A percentile compares a stretch with the other conserved stretches of the same genome.
phyloP scores from a whole-genome alignment of 2,888 invertebrate species.

The Macrophya annulata region DNA sequence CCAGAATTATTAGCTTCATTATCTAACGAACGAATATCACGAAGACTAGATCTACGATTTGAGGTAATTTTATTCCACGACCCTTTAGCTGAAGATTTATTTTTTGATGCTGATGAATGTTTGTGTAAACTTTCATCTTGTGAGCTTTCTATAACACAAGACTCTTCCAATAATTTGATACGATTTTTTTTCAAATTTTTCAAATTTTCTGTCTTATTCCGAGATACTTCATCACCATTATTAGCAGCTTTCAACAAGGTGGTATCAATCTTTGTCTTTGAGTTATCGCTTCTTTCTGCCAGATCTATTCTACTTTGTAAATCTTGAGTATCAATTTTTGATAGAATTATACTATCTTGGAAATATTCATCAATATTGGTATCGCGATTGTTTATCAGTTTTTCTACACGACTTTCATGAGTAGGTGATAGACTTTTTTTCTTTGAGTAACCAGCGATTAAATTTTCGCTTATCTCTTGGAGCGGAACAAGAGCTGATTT shows the following conservation, averaged over 20 bases:
- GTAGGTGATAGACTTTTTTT: neutral
- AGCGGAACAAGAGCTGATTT: neutral
- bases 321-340: neutral
- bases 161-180: neutral
- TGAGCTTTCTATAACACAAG: constrained; percentile 8
- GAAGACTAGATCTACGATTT: neutral
- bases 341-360: constrained; percentile 41
- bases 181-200: neutral
- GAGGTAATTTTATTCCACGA: neutral
- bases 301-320: neutral
- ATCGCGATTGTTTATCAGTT: neutral
- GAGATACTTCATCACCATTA: neutral
- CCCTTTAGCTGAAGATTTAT: neutral
- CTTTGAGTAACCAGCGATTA: neutral
- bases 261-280: neutral
- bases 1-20: neutral
- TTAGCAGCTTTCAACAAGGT: neutral
- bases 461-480: constrained; percentile 22
- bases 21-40: neutral
- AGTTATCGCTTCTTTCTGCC: neutral
- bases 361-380: constrained; percentile 43
- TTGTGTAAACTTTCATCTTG: neutral
- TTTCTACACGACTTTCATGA: neutral
- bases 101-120: neutral
- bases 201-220: neutral